These are phyloP conservation scores for Notechis scutatus DNA, from an alignment of 2,113 vertebrate species.

Conservation along the genomic window DNA sequence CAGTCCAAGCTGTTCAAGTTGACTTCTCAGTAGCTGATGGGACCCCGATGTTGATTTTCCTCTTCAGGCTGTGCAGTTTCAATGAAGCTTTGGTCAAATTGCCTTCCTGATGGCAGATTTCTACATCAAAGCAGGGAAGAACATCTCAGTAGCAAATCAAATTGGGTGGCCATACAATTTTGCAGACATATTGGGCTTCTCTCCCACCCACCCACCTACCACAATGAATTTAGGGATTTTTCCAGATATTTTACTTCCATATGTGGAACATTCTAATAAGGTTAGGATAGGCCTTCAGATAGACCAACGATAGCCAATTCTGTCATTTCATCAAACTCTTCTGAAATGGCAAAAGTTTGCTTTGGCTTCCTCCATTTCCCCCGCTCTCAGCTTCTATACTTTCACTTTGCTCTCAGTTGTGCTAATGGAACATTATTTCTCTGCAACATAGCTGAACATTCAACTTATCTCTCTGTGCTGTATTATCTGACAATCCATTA, in stretches of 20 bases:
- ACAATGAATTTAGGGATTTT: background rate
- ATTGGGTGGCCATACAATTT: background rate
- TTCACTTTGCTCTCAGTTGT: background rate
- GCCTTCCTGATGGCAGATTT: background rate
- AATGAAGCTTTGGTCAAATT: background rate
- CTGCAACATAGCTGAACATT: background rate
- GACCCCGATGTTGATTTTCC: background rate
- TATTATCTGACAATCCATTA: background rate
- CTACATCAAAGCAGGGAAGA: background rate
- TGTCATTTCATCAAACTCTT: background rate
- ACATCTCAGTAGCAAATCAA: background rate
- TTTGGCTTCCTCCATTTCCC: background rate
- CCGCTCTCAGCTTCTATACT: background rate
- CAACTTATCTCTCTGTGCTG: background rate
- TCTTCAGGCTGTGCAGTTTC: background rate
- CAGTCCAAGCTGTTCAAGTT: background rate
- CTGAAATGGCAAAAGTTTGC: background rate
- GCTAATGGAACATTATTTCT: background rate
- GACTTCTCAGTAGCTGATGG: background rate
- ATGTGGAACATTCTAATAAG: background rate
- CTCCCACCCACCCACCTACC: background rate
- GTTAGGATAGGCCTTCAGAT: background rate
- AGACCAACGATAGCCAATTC: background rate
- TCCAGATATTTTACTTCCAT: background rate
- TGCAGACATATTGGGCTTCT: background rate